Percentiles rank a stretch among this genome's conserved stretches.
Conservation (phyloP, 2,797 vertebrate genomes). For the Glyptemys insculpta region DNA sequence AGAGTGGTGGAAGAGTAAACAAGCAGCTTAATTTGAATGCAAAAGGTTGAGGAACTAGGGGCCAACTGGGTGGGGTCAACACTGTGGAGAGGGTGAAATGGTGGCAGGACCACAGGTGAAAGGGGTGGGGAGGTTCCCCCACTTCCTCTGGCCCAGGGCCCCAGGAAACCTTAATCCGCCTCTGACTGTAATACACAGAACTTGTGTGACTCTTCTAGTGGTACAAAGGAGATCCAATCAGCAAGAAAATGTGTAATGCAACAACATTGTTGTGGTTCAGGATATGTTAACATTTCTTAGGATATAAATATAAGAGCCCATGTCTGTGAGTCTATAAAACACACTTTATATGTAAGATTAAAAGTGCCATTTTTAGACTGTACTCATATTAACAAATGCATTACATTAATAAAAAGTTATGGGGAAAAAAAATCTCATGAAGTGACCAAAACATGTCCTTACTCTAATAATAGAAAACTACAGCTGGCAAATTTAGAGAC, state of each 20-base stretch:
- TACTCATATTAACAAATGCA: neutral
- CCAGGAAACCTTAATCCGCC: too few species aligned
- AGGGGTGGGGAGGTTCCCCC: too few species aligned
- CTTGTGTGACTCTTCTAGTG: neutral
- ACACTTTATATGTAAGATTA: slow-evolving; percentile 40
- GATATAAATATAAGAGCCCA: slow-evolving; percentile 10
- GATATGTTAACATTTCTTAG: neutral
- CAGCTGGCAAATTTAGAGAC: slow-evolving; percentile 60
- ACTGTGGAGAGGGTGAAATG: too few species aligned
- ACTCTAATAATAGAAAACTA: slow-evolving; percentile 74
- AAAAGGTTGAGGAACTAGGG: neutral
- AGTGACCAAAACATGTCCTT: slow-evolving; percentile 46
- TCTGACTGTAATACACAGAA: neutral
- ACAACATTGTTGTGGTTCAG: neutral
- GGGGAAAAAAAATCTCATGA: slow-evolving; percentile 48
- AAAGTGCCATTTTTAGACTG: slow-evolving; percentile 38
- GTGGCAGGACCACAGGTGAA: too few species aligned
- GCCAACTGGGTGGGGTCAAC: neutral
- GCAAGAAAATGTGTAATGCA: neutral
- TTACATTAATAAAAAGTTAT: neutral
- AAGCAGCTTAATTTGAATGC: neutral
- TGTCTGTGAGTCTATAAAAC: neutral
- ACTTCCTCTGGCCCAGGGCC: too few species aligned
- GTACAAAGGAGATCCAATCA: neutral
- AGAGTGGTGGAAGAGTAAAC: neutral